Evolutionary conservation across 2,888 invertebrate species (phyloP), one percentile per base, ranked within the genome.

Genomic region (Lingula anatina): DNA sequence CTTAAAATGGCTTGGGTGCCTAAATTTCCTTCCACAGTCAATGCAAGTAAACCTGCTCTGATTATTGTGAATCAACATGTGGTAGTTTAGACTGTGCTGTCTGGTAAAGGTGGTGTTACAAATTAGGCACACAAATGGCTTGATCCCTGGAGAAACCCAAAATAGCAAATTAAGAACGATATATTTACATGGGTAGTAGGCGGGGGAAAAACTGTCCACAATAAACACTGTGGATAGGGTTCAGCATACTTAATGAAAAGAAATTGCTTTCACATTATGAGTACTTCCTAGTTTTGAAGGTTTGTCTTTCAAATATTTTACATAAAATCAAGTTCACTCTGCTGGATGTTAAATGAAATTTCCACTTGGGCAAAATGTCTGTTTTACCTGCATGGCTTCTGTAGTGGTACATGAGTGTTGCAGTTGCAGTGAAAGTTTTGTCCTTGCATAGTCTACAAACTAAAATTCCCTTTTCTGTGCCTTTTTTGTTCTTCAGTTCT

Each of bases 31-130:
- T 1, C 80, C 81, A 62, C 83, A 83, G 59, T 82, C 82, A 3
- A 76, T 73, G 54, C 83, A 83, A 0, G 81, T 81, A 63, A 83
- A 83, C 18, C 83, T 75, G 18, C 81, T 82, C 66, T 81, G 80
- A 69, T 83, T 83, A 60, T 81, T 79, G 65, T 83, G 83, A 55
- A 83, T 83, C 52, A 83, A 67, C 81, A 82, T 81, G 64, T 83
- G 83, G 67, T 83, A 83, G 62, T 83, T 83, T 27, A 83, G 77
- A 51, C 82, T 82, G 68, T 83, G 83, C 50, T 83, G 79, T 27
- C 83, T 71, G 1, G 83, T 83, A 62, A 83, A 83, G 35, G 81
- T 82, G 3, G 81, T 80, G 47, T 78, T 76, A 59, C 83, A 83
- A 47, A 82, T 78, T 44, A 79, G 76, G 68, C 83, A 83, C 53